Percentiles rank a stretch among this genome's conserved stretches.
phyloP scores from a whole-genome alignment of 2,113 vertebrate genomes.

The Melanerpes formicivorus region DNA sequence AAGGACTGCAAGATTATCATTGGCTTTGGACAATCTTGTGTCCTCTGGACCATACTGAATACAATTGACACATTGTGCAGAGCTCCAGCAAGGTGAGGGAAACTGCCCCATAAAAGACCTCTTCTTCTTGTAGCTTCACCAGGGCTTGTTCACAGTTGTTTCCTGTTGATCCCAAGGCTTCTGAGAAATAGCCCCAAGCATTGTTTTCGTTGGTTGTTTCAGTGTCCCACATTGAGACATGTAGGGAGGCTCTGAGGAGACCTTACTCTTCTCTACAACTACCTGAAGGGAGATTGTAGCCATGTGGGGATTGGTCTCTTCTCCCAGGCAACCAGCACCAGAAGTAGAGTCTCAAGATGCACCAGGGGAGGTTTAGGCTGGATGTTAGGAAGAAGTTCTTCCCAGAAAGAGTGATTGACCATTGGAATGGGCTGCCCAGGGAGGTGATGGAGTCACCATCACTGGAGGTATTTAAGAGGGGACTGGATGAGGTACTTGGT shows the following conservation, averaged over 20 bases:
- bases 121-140: background rate
- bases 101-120: background rate
- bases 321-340: no score
- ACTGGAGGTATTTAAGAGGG: no score
- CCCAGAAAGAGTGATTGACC: no score
- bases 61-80: accelerated
- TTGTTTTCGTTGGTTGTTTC: background rate
- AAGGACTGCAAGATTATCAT: background rate
- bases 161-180: background rate
- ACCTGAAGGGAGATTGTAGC: no score
- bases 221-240: background rate
- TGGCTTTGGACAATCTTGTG: background rate
- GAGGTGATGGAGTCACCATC: no score
- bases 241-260: background rate
- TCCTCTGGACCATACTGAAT: background rate
- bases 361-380: no score
- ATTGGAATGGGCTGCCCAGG: no score
- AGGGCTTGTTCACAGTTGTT: background rate
- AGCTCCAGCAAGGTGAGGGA: accelerated
- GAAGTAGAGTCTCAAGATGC: no score
- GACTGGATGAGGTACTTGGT: no score
- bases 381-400: no score
- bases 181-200: background rate
- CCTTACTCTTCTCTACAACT: no score
- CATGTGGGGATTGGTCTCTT: no score